Percentiles rank a stretch among this genome's conserved stretches.
Conservation (phyloP, 2,888 invertebrate genomes). For the Opisthograptis luteolata region DNA sequence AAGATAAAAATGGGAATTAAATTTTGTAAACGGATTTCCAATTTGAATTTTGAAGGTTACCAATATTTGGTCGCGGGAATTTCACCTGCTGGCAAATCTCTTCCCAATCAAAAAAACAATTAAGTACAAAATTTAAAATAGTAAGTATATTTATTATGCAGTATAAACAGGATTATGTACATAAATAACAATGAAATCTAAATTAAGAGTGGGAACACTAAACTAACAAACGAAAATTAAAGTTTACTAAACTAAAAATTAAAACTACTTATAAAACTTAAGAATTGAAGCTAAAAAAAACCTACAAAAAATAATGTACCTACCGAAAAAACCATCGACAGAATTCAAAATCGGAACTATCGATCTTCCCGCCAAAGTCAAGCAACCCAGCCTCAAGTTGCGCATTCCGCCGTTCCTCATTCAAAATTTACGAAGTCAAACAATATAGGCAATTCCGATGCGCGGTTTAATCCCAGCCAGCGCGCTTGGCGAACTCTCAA, state of each 20-base stretch:
- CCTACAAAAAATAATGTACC: no score
- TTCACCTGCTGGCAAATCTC: no score
- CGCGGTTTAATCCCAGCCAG: slow-evolving; percentile 52
- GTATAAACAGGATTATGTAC: no score
- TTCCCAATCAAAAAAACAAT: no score
- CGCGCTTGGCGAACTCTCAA: slow-evolving; percentile 75
- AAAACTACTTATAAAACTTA: no score
- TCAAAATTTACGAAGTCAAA: slow-evolving; percentile 71
- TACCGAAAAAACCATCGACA: not conserved
- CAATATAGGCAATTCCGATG: slow-evolving; percentile 63
- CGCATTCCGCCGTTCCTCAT: slow-evolving; percentile 54
- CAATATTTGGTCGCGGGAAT: no score
- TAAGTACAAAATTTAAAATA: slow-evolving; percentile 11
- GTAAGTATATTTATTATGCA: no score
- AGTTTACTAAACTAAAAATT: no score
- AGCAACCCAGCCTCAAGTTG: slow-evolving; percentile 49
- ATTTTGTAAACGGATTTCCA: not conserved
- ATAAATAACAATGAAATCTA: no score
- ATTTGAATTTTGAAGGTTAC: not conserved
- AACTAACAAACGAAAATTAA: no score
- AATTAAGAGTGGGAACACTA: no score
- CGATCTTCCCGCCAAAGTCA: slow-evolving; percentile 29
- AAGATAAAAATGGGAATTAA: not conserved
- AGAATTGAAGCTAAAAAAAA: no score
- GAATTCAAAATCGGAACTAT: slow-evolving; percentile 16